A percentile compares a stretch with the other conserved stretches of the same genome.
These are phyloP conservation scores for Drepana arcuata DNA, from an alignment of 1,140 invertebrate species.

Conservation along the genomic window DNA sequence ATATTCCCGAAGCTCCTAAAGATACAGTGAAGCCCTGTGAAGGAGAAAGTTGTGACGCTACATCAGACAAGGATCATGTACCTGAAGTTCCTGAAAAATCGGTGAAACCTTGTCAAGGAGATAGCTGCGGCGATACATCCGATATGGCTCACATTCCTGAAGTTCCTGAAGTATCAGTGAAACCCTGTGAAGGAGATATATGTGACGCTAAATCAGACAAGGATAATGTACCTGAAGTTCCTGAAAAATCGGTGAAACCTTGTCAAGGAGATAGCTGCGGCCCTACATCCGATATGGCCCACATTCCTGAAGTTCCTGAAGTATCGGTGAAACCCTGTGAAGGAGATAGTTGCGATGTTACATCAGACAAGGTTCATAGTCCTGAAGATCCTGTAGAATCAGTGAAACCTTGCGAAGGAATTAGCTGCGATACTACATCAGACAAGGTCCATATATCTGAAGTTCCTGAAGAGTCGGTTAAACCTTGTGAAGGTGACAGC, in stretches of 20 bases:
- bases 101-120: no score
- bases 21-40: slow-evolving; percentile 6
- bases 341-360: no score
- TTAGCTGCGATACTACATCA: no score
- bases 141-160: neutral
- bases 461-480: neutral
- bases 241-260: no score
- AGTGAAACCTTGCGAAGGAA: no score
- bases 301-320: neutral
- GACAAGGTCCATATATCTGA: neutral
- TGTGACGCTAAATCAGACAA: no score
- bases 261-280: no score
- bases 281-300: no score
- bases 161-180: neutral
- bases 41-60: slow-evolving; percentile 5
- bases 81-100: neutral
- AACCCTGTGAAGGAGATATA: no score
- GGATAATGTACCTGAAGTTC: neutral
- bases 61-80: neutral
- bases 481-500: no score
- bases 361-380: no score
- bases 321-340: neutral
- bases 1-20: neutral
- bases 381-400: neutral
- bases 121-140: neutral